These are phyloP conservation scores for Dichetophora obliterata DNA, from an alignment of 2,888 invertebrate species.

Conservation along the genomic window DNA sequence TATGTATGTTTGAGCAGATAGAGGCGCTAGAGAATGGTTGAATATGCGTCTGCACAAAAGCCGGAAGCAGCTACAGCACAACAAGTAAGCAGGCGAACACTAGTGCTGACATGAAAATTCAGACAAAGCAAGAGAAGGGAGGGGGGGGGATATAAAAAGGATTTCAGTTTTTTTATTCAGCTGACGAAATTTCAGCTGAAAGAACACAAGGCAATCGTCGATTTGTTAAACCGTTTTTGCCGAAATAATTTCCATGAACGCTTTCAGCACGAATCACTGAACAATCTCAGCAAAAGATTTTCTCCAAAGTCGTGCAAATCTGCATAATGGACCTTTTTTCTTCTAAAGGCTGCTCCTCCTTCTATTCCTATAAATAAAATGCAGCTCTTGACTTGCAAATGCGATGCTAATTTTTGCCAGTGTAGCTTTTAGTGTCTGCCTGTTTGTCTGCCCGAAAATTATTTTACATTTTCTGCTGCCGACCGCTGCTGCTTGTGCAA, in stretches of 20 bases:
- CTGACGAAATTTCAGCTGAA: neutral
- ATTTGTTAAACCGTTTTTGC: too few species aligned
- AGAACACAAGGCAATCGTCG: too few species aligned
- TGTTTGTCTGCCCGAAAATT: neutral
- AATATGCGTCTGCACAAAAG: neutral
- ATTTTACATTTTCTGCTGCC: neutral
- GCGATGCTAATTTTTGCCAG: neutral
- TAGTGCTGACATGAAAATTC: neutral
- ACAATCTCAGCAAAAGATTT: neutral
- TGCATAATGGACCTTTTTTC: neutral
- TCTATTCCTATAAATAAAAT: neutral
- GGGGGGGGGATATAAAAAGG: neutral
- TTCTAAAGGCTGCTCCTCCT: neutral
- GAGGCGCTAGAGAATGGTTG: neutral
- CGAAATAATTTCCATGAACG: neutral
- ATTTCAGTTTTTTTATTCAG: neutral
- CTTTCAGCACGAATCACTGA: conserved; percentile 2
- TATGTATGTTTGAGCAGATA: neutral
- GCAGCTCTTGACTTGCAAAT: neutral
- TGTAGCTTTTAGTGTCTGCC: neutral
- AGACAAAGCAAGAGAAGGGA: neutral
- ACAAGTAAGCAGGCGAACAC: neutral
- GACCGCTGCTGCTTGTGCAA: conserved; percentile 46
- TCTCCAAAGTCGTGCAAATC: neutral
- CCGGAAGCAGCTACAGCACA: neutral